These are phyloP conservation scores for Mantis religiosa DNA, from an alignment of 2,888 invertebrate genomes.

Conservation along the genomic window DNA sequence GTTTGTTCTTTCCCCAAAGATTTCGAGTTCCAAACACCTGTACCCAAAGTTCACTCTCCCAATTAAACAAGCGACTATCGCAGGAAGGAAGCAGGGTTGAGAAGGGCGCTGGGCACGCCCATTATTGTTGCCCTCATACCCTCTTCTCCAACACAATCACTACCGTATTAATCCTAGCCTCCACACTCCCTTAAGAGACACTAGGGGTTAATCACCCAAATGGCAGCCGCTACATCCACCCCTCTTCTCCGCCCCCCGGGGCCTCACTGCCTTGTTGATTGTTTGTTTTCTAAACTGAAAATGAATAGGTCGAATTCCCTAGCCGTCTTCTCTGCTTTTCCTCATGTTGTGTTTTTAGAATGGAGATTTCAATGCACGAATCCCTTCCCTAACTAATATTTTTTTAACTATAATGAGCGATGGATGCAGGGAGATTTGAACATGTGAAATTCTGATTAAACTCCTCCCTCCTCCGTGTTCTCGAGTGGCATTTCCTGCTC, in stretches of 20 bases:
- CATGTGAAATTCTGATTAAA: background rate
- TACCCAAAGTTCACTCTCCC: background rate
- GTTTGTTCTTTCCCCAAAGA: background rate
- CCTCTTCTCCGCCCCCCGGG: background rate
- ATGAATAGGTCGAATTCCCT: constrained; percentile 26
- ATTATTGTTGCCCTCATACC: background rate
- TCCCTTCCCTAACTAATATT: background rate
- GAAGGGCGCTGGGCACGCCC: background rate
- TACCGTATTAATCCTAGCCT: background rate
- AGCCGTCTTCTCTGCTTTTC: background rate
- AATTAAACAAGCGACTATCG: background rate
- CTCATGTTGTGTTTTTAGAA: constrained; percentile 1
- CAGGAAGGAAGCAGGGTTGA: background rate
- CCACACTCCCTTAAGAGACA: background rate
- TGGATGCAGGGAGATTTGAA: background rate
- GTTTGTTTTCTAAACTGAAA: constrained; percentile 27
- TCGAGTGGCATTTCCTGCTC: background rate
- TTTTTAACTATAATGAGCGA: background rate
- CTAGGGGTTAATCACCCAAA: constrained; percentile 30
- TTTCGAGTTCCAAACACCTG: background rate
- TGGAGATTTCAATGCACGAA: background rate
- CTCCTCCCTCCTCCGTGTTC: background rate
- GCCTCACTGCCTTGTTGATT: constrained; percentile 23
- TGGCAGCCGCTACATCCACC: constrained; percentile 21
- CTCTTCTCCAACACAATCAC: background rate